phyloP scores from a whole-genome alignment of 2,888 invertebrate genomes.

The Harmothoe impar region DNA sequence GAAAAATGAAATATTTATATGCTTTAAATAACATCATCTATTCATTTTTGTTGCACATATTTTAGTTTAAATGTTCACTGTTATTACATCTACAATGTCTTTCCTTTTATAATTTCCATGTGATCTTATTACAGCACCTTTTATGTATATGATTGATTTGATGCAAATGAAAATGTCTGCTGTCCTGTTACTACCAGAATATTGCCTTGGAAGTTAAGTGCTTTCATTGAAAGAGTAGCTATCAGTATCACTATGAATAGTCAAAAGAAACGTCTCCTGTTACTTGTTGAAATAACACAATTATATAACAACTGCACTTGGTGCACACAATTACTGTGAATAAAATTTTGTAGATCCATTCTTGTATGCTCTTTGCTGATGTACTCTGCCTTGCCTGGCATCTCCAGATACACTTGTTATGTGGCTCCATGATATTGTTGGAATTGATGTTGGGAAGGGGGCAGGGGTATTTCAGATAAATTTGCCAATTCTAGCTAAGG shows the following conservation, averaged over 20 bases:
- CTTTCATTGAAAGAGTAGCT: not conserved
- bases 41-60: not conserved
- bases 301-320: slow-evolving; percentile 12
- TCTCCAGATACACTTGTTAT: too few species aligned
- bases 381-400: too few species aligned
- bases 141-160: not conserved
- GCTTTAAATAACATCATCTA: not conserved
- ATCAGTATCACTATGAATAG: not conserved
- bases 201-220: not conserved
- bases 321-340: slow-evolving; percentile 28
- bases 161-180: slow-evolving; percentile 26
- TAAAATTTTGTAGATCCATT: slow-evolving; percentile 17
- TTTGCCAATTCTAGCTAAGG: too few species aligned
- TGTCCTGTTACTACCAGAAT: not conserved
- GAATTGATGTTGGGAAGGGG: too few species aligned
- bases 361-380: not conserved
- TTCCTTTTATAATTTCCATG: not conserved
- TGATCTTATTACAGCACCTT: slow-evolving; percentile 12
- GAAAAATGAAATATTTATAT: not conserved
- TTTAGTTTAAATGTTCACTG: not conserved
- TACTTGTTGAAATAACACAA: not conserved
- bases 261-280: not conserved
- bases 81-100: slow-evolving; percentile 11
- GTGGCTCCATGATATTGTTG: too few species aligned
- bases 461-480: too few species aligned